Evolutionary conservation across 2,888 invertebrate species (phyloP), one percentile per base, ranked within the genome.

Genomic region (Aphrophora alni): DNA sequence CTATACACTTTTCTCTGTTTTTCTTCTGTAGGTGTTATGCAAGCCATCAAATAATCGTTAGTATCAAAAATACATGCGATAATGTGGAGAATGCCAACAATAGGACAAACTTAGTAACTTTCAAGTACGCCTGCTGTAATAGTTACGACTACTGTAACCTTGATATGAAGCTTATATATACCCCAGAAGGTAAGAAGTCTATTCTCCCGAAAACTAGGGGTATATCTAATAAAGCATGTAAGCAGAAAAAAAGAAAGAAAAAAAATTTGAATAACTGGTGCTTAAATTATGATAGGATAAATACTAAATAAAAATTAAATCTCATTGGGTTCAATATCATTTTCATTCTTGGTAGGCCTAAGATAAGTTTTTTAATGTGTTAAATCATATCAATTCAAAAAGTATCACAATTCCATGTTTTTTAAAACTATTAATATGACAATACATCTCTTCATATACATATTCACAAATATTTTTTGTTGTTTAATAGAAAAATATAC

Each of bases 1-100:
- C 59, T 76, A 27, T 76, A 76, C 38, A 68, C 51, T 33, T 76
- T 68, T 68, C 24, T 76, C 25, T 25, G 33, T 75, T 26, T 59
- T 17, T 24, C 68, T 51, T 59, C 28, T 76, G 85, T 84, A 85
- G 83, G 84, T 82, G 68, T 77, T 33, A 21, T n/a, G n/a, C n/a
- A 38, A 77, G 68, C 0, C 24, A 76, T 21, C 28, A 75, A 12
- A 59, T 76, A 33, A 24, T 76, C 38, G 24, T 28, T 76, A 21
- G 14, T 68, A 33, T 68, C 21, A 27, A 24, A 27, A 68, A 59
- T 59, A 59, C 59, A 2, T 59, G 59, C 21, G 59, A 59, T 59
- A 21, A 59, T 59, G 59, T 12, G 21, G 59, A 59, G 59, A 59
- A 3, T 2, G 59, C 59, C 59, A 59, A 59, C 59, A 59, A 59